These are phyloP conservation scores for Saturnia japonica DNA, from an alignment of 2,888 invertebrate genomes.

Conservation along the genomic window DNA sequence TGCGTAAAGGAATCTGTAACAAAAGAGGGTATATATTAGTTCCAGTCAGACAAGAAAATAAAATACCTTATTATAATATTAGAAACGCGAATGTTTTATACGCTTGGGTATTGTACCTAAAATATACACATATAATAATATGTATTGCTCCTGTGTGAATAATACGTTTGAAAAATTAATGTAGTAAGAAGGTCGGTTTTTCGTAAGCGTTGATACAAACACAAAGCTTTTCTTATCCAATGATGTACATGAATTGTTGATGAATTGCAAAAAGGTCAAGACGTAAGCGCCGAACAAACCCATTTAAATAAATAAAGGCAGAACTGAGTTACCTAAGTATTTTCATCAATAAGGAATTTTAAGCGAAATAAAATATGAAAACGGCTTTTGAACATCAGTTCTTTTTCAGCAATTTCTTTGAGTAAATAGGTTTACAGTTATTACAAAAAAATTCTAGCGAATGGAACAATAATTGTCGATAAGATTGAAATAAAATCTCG, in stretches of 20 bases:
- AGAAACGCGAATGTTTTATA: conserved; percentile 23
- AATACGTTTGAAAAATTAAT: not conserved
- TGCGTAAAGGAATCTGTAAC: conserved; percentile 60
- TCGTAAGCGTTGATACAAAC: not conserved
- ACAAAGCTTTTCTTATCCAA: not conserved
- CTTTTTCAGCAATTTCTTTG: not conserved
- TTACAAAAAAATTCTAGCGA: not conserved
- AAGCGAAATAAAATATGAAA: not conserved
- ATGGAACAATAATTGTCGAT: not conserved
- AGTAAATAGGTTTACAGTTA: not conserved
- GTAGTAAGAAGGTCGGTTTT: not conserved
- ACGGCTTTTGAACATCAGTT: not conserved
- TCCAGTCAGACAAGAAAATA: conserved; percentile 35
- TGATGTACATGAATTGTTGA: not conserved
- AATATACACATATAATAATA: not conserved
- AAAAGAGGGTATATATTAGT: conserved; percentile 42
- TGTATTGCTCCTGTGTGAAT: conserved; percentile 5
- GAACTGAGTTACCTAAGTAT: not conserved
- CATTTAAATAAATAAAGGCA: not conserved
- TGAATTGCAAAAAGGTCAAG: not conserved
- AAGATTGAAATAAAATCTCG: not conserved
- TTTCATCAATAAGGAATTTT: not conserved
- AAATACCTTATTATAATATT: conserved; percentile 29
- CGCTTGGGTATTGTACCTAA: conserved; percentile 13
- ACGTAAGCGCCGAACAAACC: not conserved